Evolutionary conservation across 2,113 vertebrate genomes (phyloP), one percentile per base, ranked within the genome.

Genomic region (Lepus americanus): DNA sequence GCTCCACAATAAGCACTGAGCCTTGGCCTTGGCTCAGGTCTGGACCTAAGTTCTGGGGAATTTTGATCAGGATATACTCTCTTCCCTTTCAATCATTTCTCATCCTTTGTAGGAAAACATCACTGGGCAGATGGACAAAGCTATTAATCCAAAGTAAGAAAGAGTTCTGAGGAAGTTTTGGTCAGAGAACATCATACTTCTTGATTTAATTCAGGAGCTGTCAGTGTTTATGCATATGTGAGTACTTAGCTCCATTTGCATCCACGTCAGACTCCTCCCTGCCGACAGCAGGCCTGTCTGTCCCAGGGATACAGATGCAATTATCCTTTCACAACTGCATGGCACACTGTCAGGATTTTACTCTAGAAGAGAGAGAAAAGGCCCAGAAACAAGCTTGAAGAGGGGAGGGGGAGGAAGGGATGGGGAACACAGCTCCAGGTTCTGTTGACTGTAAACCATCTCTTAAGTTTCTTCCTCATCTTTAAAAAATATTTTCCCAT

Each of bases 311-410:
- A 51, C 66, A 90, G 94, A 94, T 90, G 94, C 83, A 96, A 97
- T 95, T 94, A 97, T 94, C 94, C 88, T 92, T 94, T 87, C 0
- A 1, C 61, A 80, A 97, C 90, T 77, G 36, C 81, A 80, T 86
- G 96, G 90, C 94, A 84, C 92, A 82, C 80, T 93, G 96, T 95
- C 96, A 96, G 95, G 84, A 82, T 86, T 95, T 53, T 96, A 84
- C 81, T 92, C 85, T 69, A 74, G 77, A 76, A 94, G 44, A 97
- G 31, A 90, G 69, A 90, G 69, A 96, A 94, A 92, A 94, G 87
- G 17, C 87, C 64, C 72, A 59, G 81, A 95, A 96, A 85, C 73
- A 72, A 93, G 81, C 33, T 61, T 39, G 29, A 59, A 85, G 67
- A 74, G 39, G n/a, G 59, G 17, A 89, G 36, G 27, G 10, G 22